phyloP scores from a whole-genome alignment of 2,797 vertebrate genomes.

The Prionace glauca region DNA sequence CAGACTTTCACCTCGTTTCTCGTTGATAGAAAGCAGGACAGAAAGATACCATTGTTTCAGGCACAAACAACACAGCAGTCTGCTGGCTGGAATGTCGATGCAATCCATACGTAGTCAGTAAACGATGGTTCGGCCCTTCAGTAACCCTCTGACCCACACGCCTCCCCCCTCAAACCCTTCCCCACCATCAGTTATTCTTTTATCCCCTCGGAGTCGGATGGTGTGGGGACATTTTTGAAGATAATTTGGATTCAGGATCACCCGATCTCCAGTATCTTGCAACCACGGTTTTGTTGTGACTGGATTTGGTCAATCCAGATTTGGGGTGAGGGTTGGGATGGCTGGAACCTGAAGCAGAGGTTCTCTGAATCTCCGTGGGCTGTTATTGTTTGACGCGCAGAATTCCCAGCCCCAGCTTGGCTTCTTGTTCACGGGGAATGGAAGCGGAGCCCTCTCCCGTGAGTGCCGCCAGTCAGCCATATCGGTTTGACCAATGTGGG shows the following conservation, averaged over 20 bases:
- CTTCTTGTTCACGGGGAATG: too few relatives aligned
- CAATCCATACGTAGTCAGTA: background rate
- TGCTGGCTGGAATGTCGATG: background rate
- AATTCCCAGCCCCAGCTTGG: too few relatives aligned
- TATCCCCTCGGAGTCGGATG: background rate
- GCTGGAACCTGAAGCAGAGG: too few relatives aligned
- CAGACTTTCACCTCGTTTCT: background rate
- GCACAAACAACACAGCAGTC: background rate
- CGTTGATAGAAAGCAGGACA: background rate
- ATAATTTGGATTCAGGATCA: background rate
- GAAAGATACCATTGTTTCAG: background rate
- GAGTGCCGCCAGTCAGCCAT: too few relatives aligned
- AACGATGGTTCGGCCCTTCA: background rate
- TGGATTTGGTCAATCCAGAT: too few relatives aligned
- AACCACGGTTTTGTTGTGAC: too few relatives aligned
- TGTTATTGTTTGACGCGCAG: too few relatives aligned
- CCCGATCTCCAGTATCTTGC: background rate
- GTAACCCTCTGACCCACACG: background rate
- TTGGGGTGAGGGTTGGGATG: too few relatives aligned
- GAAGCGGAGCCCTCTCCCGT: too few relatives aligned
- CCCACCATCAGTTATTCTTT: background rate
- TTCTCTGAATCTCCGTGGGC: too few relatives aligned
- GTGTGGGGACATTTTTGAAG: background rate
- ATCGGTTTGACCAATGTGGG: too few relatives aligned
- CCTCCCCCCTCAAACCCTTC: too few relatives aligned